phyloP scores from a whole-genome alignment of 2,797 vertebrate species.

The Malurus splendens region DNA sequence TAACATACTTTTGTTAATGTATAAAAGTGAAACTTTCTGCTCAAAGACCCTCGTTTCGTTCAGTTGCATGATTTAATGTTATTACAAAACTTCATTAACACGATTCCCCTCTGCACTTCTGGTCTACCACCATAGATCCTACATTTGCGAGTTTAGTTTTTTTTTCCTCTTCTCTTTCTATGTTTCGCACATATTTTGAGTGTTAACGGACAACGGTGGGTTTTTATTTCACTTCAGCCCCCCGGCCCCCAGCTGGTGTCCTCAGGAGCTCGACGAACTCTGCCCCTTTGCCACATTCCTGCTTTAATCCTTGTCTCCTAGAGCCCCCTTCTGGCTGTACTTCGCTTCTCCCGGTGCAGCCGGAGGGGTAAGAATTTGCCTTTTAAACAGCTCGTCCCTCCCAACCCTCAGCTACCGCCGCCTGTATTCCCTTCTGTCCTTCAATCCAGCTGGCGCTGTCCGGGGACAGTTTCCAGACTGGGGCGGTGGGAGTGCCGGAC shows the following conservation, averaged over 20 bases:
- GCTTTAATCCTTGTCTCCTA: neutral
- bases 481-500: accelerated
- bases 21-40: neutral
- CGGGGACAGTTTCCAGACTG: accelerated
- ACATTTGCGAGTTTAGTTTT: neutral
- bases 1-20: neutral
- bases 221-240: neutral
- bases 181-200: neutral
- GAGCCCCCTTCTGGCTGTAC: neutral
- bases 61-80: neutral
- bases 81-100: no score
- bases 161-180: no score
- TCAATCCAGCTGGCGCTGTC: neutral
- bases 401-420: neutral
- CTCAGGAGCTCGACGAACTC: accelerated
- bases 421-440: accelerated
- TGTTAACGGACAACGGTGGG: accelerated
- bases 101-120: neutral
- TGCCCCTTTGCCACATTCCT: accelerated
- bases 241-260: accelerated
- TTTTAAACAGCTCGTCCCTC: neutral
- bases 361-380: neutral
- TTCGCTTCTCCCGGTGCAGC: neutral
- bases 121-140: neutral
- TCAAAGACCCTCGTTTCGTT: accelerated